Evolutionary conservation across 2,888 invertebrate genomes (phyloP).

Genomic region (Ramazzottius varieornatus): DNA sequence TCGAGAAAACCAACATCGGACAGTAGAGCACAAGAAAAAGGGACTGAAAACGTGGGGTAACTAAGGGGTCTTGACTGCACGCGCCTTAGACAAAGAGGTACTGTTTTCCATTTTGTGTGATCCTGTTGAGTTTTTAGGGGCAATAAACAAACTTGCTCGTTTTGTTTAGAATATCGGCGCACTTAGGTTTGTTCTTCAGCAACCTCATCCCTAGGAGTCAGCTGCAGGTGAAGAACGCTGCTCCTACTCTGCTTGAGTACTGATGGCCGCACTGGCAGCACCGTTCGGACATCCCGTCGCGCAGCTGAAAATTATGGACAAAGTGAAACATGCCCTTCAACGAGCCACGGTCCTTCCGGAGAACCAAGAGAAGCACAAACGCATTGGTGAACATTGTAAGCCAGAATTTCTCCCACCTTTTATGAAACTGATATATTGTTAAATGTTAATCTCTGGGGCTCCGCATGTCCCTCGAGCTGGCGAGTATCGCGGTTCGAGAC

Average conservation of each 20-base stretch:
- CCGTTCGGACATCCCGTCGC: slow-evolving; percentile 50
- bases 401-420: background rate
- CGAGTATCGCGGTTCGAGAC: too few relatives aligned
- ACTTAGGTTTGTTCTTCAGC: slow-evolving; percentile 45
- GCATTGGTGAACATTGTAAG: slow-evolving; percentile 29
- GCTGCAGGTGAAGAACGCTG: slow-evolving; percentile 20
- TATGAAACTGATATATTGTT: too few relatives aligned
- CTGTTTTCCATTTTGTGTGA: too few relatives aligned
- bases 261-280: slow-evolving; percentile 49
- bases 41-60: too few relatives aligned
- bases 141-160: background rate
- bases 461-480: too few relatives aligned
- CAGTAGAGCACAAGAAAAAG: too few relatives aligned
- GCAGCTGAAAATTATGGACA: slow-evolving; percentile 40
- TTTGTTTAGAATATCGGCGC: slow-evolving; percentile 26
- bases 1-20: too few relatives aligned
- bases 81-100: too few relatives aligned
- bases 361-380: slow-evolving; percentile 42
- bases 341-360: slow-evolving; percentile 41
- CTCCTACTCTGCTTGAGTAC: slow-evolving; percentile 32
- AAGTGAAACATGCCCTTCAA: slow-evolving; percentile 30
- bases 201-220: slow-evolving; percentile 26
- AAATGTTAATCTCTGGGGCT: too few relatives aligned
- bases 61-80: too few relatives aligned
- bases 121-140: too few relatives aligned